These are phyloP conservation scores for Rhinophrynus dorsalis DNA, from an alignment of 2,797 vertebrate species.

Conservation along the genomic window DNA sequence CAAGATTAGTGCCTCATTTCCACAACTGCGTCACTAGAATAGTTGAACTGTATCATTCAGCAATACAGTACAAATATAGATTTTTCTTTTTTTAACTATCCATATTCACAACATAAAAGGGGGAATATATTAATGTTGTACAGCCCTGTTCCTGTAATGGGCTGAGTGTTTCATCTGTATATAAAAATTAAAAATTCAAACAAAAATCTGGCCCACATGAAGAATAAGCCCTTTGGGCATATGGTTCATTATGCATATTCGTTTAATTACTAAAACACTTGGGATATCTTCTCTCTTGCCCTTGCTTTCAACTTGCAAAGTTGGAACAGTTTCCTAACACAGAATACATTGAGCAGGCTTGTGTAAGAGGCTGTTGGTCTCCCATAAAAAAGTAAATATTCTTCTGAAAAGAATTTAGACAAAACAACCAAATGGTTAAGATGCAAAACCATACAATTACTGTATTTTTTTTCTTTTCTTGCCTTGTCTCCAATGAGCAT, in stretches of 20 bases:
- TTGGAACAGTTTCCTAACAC: slow-evolving; percentile 65
- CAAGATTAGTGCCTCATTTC: background rate
- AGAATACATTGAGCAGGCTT: slow-evolving; percentile 64
- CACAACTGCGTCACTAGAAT: background rate
- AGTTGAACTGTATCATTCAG: no score
- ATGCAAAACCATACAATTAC: background rate
- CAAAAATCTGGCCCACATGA: slow-evolving; percentile 79
- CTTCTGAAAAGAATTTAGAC: background rate
- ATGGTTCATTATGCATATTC: slow-evolving; percentile 81
- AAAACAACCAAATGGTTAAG: slow-evolving; percentile 4
- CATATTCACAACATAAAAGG: slow-evolving; percentile 23
- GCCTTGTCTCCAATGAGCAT: background rate
- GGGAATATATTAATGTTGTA: slow-evolving; percentile 14
- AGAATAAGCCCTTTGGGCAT: slow-evolving; percentile 79
- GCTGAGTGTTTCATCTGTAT: slow-evolving; percentile 75
- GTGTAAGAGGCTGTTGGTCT: slow-evolving; percentile 55
- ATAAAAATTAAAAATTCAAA: slow-evolving; percentile 86
- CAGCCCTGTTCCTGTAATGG: slow-evolving; percentile 59
- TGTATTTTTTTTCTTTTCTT: background rate
- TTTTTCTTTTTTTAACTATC: no score
- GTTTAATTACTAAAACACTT: slow-evolving; percentile 81
- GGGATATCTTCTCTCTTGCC: slow-evolving; percentile 70
- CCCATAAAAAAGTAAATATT: slow-evolving; percentile 40
- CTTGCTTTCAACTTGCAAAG: slow-evolving; percentile 75
- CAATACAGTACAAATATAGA: no score